These are phyloP conservation scores for Goniozus legneri DNA, from an alignment of 1,140 invertebrate species.

Conservation along the genomic window DNA sequence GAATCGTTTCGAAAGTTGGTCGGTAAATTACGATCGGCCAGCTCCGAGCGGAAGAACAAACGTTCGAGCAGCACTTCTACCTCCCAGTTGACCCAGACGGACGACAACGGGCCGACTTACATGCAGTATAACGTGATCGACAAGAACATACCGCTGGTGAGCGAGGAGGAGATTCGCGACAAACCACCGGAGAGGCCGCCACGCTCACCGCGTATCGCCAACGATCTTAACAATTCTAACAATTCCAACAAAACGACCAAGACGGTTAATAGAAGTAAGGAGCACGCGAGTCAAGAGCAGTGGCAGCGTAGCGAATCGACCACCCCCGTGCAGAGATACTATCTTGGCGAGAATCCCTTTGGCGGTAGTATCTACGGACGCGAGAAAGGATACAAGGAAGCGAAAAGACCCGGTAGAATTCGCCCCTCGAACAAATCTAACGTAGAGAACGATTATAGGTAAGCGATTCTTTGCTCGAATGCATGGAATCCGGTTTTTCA, in stretches of 20 bases:
- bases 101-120: conserved; percentile 55
- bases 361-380: conserved; percentile 74
- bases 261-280: conserved; percentile 14
- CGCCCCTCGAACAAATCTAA: conserved; percentile 31
- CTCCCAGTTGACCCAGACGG: conserved; percentile 53
- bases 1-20: conserved; percentile 72
- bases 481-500: background rate
- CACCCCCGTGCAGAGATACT: conserved; percentile 69
- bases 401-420: conserved; percentile 51
- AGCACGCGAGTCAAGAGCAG: conserved; percentile 16
- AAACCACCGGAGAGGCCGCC: conserved; percentile 39
- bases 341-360: conserved; percentile 79
- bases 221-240: background rate
- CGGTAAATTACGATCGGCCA: conserved; percentile 72
- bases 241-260: conserved; percentile 4
- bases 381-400: conserved; percentile 72
- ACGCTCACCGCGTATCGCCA: conserved; percentile 37
- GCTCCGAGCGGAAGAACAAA: conserved; percentile 66
- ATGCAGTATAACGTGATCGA: conserved; percentile 64
- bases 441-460: conserved; percentile 42
- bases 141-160: conserved; percentile 47
- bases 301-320: conserved; percentile 42
- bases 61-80: conserved; percentile 29
- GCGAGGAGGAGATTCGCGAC: conserved; percentile 19
- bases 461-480: conserved; percentile 13